Evolutionary conservation across 2,797 vertebrate genomes (phyloP).

Genomic region (Spinus pinus): DNA sequence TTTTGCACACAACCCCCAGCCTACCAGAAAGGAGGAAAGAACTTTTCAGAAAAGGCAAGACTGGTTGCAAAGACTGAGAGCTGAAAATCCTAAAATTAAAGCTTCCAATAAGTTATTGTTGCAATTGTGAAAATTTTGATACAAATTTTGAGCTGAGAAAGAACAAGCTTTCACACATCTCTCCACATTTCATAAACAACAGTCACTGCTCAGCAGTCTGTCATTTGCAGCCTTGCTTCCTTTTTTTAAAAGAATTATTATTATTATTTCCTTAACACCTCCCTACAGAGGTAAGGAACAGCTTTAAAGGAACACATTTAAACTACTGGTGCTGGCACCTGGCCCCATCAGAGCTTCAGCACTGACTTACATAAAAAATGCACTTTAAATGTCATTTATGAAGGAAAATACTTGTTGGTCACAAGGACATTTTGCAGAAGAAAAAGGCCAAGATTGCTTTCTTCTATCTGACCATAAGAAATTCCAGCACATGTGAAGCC

Average conservation of each 20-base stretch:
- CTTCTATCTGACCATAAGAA: background rate
- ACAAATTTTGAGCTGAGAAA: background rate
- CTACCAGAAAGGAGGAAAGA: background rate
- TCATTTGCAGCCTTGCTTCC: background rate
- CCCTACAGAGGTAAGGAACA: background rate
- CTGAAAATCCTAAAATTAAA: background rate
- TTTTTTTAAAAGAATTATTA: background rate
- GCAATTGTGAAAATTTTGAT: background rate
- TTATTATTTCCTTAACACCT: background rate
- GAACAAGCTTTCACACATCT: background rate
- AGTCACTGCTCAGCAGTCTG: background rate
- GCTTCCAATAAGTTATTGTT: background rate
- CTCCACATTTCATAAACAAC: background rate
- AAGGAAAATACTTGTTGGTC: background rate
- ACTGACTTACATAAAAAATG: background rate
- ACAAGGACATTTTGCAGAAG: background rate
- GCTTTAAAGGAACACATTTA: background rate
- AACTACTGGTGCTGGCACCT: background rate
- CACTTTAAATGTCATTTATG: background rate
- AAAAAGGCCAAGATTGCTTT: background rate
- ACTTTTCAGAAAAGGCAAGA: background rate
- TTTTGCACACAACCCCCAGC: background rate
- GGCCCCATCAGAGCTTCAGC: background rate
- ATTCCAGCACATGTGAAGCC: background rate
- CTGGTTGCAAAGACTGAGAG: background rate